Conservation (phyloP, 2,888 invertebrate species). For the Globia sparganii region DNA sequence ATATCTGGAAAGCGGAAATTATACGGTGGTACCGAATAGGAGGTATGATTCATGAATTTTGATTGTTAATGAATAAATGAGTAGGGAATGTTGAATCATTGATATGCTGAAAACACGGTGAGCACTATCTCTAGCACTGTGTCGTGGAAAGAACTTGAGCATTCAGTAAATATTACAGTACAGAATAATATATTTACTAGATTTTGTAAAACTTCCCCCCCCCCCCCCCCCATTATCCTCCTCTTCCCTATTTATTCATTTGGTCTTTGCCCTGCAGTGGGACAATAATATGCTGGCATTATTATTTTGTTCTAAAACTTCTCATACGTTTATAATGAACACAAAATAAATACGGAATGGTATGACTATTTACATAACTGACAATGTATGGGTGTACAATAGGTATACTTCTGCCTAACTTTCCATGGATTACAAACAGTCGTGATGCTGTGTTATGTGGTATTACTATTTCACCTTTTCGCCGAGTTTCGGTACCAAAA, state of each 20-base stretch:
- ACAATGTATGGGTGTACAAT: background rate
- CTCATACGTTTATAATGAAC: background rate
- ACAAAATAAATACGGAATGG: background rate
- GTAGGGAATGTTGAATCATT: constrained; percentile 35
- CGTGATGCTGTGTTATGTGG: background rate
- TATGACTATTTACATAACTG: background rate
- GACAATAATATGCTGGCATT: background rate
- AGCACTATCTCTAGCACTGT: constrained; percentile 16
- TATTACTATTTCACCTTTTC: constrained; percentile 1
- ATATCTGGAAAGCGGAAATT: constrained; percentile 38
- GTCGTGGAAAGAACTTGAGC: constrained; percentile 21
- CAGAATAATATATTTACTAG: background rate
- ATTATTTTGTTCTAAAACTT: background rate
- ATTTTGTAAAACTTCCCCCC: background rate
- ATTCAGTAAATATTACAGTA: constrained; percentile 16
- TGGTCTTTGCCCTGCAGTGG: background rate
- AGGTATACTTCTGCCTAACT: background rate
- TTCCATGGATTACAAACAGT: background rate
- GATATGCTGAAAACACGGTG: background rate
- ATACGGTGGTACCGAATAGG: constrained; percentile 12
- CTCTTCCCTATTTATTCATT: background rate
- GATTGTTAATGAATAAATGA: constrained; percentile 50
- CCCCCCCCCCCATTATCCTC: too few relatives aligned
- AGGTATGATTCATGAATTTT: constrained; percentile 51
- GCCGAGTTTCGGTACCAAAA: constrained; percentile 3